phyloP scores from a whole-genome alignment of 2,113 vertebrate species.

The Sinocyclocheilus anophthalmus region DNA sequence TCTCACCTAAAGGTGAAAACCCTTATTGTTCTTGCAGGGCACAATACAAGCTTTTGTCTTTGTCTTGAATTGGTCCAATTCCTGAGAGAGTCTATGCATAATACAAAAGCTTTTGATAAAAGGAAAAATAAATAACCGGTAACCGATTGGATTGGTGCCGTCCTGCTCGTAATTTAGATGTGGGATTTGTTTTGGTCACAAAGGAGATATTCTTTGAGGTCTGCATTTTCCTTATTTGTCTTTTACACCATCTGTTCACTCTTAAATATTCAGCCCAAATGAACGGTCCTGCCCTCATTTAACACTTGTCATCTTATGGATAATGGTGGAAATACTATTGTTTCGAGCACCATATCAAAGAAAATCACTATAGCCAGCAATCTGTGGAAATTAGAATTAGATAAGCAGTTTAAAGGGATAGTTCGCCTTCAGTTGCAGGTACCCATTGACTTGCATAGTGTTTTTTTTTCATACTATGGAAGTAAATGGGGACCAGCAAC shows the following conservation, averaged over 20 bases:
- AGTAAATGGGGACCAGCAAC: too few species aligned
- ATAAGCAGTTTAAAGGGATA: not conserved
- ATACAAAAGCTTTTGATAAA: slow-evolving; percentile 58
- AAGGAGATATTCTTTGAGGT: slow-evolving; percentile 44
- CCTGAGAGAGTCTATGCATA: slow-evolving; percentile 38
- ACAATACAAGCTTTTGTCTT: slow-evolving; percentile 53
- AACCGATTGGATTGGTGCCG: slow-evolving; percentile 47
- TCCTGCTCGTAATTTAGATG: slow-evolving; percentile 51
- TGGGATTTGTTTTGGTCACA: slow-evolving; percentile 50
- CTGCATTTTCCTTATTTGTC: slow-evolving; percentile 27
- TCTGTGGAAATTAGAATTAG: not conserved
- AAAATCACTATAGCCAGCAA: not conserved
- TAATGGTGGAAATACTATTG: not conserved
- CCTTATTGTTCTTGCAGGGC: slow-evolving; percentile 53
- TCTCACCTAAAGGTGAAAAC: slow-evolving; percentile 42
- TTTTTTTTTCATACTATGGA: too few species aligned
- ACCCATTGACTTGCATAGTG: too few species aligned
- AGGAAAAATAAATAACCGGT: slow-evolving; percentile 37
- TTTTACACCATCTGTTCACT: slow-evolving; percentile 42
- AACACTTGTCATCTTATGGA: not conserved
- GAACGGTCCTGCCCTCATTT: not conserved
- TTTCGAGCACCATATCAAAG: not conserved
- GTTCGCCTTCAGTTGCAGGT: too few species aligned
- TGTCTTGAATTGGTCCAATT: slow-evolving; percentile 44
- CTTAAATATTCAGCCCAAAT: slow-evolving; percentile 49